These are phyloP conservation scores for Perccottus glenii DNA, from an alignment of 2,113 vertebrate species.

Conservation along the genomic window DNA sequence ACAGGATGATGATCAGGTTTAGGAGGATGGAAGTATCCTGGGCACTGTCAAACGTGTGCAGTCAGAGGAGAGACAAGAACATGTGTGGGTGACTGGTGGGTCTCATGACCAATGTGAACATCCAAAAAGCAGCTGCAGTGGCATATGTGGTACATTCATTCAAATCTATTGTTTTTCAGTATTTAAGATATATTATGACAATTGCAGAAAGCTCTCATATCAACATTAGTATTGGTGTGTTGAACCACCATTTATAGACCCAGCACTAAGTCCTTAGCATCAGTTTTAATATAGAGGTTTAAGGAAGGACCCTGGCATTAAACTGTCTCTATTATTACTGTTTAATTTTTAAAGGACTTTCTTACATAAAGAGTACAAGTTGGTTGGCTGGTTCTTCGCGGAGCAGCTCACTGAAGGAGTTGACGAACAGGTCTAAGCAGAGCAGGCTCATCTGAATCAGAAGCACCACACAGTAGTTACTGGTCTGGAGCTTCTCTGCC, in stretches of 20 bases:
- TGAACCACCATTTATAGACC: too few relatives aligned
- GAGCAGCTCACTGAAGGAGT: constrained; percentile 93
- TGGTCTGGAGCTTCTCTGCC: constrained; percentile 86
- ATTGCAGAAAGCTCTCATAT: too few relatives aligned
- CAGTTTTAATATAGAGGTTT: too few relatives aligned
- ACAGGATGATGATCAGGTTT: constrained; percentile 91
- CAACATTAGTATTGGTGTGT: too few relatives aligned
- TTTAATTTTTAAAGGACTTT: not conserved
- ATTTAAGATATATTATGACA: too few relatives aligned
- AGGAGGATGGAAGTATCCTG: constrained; percentile 92
- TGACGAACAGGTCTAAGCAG: constrained; percentile 91
- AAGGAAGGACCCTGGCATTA: too few relatives aligned
- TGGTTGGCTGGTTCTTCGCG: constrained; percentile 83
- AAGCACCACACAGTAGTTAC: constrained; percentile 91
- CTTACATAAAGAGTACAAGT: constrained; percentile 93
- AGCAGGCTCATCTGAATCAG: constrained; percentile 89
- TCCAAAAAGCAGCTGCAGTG: too few relatives aligned
- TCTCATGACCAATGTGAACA: too few relatives aligned
- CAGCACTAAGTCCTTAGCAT: too few relatives aligned
- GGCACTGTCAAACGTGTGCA: constrained; percentile 76
- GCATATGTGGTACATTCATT: too few relatives aligned
- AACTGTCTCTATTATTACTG: not conserved
- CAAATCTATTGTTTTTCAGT: too few relatives aligned
- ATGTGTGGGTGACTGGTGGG: not conserved
- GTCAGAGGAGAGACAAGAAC: not conserved